Conservation (phyloP, 2,888 invertebrate species). For the Xylocampa areola region DNA sequence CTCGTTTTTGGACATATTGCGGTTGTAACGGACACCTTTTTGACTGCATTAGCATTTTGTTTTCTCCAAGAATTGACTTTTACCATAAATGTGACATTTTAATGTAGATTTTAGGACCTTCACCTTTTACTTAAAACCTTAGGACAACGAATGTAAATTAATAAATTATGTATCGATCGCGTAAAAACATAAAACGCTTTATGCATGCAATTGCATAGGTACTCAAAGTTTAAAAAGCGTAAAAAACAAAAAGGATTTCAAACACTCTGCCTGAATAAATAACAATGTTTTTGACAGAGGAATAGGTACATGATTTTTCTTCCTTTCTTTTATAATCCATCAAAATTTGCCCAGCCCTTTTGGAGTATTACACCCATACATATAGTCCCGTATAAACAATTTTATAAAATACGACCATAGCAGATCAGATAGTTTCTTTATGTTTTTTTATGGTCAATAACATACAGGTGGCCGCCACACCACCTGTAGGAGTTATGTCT, state of each 20-base stretch:
- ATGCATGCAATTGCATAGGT: no score
- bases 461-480: conserved; percentile 47
- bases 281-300: no score
- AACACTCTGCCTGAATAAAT: no score
- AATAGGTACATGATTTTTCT: no score
- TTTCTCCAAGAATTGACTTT: conserved; percentile 35
- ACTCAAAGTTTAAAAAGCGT: no score
- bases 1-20: conserved; percentile 51
- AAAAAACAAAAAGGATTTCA: no score
- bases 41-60: conserved; percentile 48
- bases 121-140: no score
- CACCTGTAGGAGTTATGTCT: conserved; percentile 46
- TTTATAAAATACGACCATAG: conserved; percentile 27
- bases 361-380: conserved; percentile 18
- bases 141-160: no score
- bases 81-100: conserved; percentile 13
- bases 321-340: conserved; percentile 7
- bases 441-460: conserved; percentile 53
- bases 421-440: conserved; percentile 42
- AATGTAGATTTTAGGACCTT: conserved; percentile 10
- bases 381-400: conserved; percentile 33
- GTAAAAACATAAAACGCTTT: no score
- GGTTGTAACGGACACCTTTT: conserved; percentile 58
- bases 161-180: no score
- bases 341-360: conserved; percentile 9